Evolutionary conservation across 23 tunicate species (phyloP), one percentile per base, ranked within the genome.

Genomic region (Ciona savignyi): DNA sequence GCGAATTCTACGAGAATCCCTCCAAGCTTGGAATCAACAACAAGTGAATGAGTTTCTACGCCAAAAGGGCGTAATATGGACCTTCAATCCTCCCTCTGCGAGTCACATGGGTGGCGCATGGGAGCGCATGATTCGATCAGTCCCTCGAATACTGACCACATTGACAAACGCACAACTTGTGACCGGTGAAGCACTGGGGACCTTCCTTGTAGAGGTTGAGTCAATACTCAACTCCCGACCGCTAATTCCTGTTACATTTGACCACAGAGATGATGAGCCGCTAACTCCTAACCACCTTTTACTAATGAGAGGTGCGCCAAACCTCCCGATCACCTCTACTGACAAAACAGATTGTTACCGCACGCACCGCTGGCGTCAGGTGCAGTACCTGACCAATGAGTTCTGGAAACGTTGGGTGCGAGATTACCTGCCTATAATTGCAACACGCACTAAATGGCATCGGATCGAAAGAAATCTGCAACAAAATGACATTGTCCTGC

Each of bases 391-490:
- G 70, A 34, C 31, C 34, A 66, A 66, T 2, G 2, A 3, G 2
- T 66, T 66, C 25, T 66, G 30, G 70, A 66, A 3, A 3, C 70
- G 70, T 34, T 66, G 29, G 29, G 70, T 66, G 2, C 30, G 70
- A 19, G 70, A 66, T 28, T 66, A 66, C 30, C 31, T 66, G 2
- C 66, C 70, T 23, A 31, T 28, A 23, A 26, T 75, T 2, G 15
- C 24, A 20, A n/a, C 26, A 3, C 78, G 78, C 27, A 67, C 60
- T 24, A 74, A 74, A 60, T 60, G 78, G 78, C 78, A 25, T 11
- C 22, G 25, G 11, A 23, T 20, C 29, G 34, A 60, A 60, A 27
- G 68, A 25, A 74, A 74, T 42, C 78, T 74, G 23, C 29, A 60
- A 42, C 27, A 9, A 19, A 34, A 60, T 26, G 78, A 74, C 61